Percentiles rank a stretch among this genome's conserved stretches.
These are phyloP conservation scores for Aulostomus chinensis DNA, from an alignment of 2,797 vertebrate genomes.

Conservation along the genomic window DNA sequence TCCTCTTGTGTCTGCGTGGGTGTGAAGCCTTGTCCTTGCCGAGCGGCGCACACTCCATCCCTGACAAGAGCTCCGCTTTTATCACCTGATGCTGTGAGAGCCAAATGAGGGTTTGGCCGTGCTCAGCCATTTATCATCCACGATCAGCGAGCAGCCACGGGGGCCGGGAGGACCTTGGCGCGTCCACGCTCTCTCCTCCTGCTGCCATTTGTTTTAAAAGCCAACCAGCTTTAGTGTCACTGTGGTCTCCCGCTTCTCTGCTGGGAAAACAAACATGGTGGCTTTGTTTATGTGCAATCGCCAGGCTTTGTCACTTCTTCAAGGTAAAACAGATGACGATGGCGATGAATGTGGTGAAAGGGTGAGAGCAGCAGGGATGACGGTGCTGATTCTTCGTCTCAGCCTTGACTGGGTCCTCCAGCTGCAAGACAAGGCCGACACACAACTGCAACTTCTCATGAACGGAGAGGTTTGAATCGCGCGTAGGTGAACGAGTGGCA, in stretches of 20 bases:
- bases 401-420: conserved; percentile 20
- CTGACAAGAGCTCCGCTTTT: conserved; percentile 73
- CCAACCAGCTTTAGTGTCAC: conserved; percentile 57
- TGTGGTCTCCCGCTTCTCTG: conserved; percentile 48
- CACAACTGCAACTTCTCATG: conserved; percentile 24
- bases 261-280: conserved; percentile 51
- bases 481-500: too few species aligned
- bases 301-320: too few species aligned
- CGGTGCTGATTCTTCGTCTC: conserved; percentile 27
- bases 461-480: conserved; percentile 19
- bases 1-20: conserved; percentile 47
- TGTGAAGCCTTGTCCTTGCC: conserved; percentile 78
- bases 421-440: conserved; percentile 15
- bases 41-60: conserved; percentile 59
- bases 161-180: conserved; percentile 77
- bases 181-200: conserved; percentile 18
- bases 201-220: conserved; percentile 69
- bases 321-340: conserved; percentile 38
- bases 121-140: conserved; percentile 76
- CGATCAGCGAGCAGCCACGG: conserved; percentile 62
- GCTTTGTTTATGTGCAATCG: conserved; percentile 45
- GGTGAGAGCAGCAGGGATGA: conserved; percentile 32
- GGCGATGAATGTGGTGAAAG: conserved; percentile 36
- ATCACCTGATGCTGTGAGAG: conserved; percentile 73
- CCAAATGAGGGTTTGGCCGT: conserved; percentile 73